Conservation (phyloP, 1,140 invertebrate genomes). For the Drosophila sp. region DNA sequence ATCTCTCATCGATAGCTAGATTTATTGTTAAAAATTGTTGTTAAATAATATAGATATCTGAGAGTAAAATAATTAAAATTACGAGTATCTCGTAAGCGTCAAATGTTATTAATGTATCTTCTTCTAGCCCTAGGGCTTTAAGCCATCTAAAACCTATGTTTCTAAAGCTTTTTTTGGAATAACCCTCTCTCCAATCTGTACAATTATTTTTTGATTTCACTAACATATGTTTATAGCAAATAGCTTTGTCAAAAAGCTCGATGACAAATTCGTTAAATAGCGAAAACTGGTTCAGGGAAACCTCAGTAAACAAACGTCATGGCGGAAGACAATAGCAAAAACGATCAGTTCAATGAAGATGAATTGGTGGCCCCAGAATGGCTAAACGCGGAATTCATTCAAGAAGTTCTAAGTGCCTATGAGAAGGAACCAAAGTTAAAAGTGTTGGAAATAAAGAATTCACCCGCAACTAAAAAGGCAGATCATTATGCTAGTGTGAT, state of each 20-base stretch:
- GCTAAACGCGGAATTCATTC: slow-evolving; percentile 57
- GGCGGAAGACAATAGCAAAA: slow-evolving; percentile 10
- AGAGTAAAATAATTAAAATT: too few species aligned
- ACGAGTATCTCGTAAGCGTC: too few species aligned
- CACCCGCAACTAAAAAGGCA: slow-evolving; percentile 64
- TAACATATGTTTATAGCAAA: background rate
- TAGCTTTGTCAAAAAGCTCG: slow-evolving; percentile 9
- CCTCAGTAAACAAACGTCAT: background rate
- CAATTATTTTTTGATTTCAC: background rate
- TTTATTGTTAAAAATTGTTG: too few species aligned
- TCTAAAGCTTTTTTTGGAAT: too few species aligned
- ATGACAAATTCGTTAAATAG: slow-evolving; percentile 1
- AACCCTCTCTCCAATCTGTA: too few species aligned
- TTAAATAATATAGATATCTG: too few species aligned
- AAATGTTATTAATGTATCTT: too few species aligned
- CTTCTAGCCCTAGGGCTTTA: too few species aligned
- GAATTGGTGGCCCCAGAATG: slow-evolving; percentile 63
- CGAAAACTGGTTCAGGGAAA: slow-evolving; percentile 5
- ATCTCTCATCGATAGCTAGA: too few species aligned
- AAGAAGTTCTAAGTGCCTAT: slow-evolving; percentile 39
- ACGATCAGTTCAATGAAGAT: slow-evolving; percentile 53
- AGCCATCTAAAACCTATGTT: too few species aligned
- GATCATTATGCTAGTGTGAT: slow-evolving; percentile 80
- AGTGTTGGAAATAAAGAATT: slow-evolving; percentile 40
- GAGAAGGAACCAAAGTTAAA: slow-evolving; percentile 35